Conservation (phyloP, 2,797 vertebrate genomes). For the Microctenopoma lineatum region DNA sequence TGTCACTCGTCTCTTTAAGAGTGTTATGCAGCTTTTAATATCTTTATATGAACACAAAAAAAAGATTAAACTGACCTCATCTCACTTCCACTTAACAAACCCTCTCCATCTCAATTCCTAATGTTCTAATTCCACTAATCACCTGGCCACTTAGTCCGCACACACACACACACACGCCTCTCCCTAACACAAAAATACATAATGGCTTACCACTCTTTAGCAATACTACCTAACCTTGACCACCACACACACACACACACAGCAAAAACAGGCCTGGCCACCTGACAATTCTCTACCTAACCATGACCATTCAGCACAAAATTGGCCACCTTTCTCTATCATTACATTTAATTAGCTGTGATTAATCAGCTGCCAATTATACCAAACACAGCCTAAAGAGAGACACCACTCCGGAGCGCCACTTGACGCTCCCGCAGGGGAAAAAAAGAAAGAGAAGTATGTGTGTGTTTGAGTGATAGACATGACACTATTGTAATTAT, state of each 20-base stretch:
- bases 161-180: constrained; percentile 44
- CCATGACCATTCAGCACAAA: constrained; percentile 82
- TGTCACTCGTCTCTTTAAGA: constrained; percentile 14
- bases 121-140: constrained; percentile 78
- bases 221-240: constrained; percentile 80
- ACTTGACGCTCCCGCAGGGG: constrained; percentile 70
- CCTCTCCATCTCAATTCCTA: constrained; percentile 77
- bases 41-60: constrained; percentile 36
- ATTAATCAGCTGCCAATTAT: constrained; percentile 86
- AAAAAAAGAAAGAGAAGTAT: constrained; percentile 26
- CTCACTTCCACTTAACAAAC: constrained; percentile 69
- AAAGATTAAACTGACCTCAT: constrained; percentile 35
- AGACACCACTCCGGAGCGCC: constrained; percentile 75
- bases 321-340: constrained; percentile 84
- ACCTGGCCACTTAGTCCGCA: constrained; percentile 67
- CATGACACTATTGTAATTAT: constrained; percentile 42
- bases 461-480: constrained; percentile 51
- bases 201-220: constrained; percentile 77
- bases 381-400: constrained; percentile 82
- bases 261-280: constrained; percentile 67
- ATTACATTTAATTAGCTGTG: constrained; percentile 88
- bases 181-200: constrained; percentile 75
- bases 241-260: constrained; percentile 60
- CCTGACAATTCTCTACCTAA: constrained; percentile 76
- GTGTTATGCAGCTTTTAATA: constrained; percentile 34